Evolutionary conservation across 2,888 invertebrate species (phyloP), one percentile per base, ranked within the genome.

Genomic region (Crossocerus cetratus): DNA sequence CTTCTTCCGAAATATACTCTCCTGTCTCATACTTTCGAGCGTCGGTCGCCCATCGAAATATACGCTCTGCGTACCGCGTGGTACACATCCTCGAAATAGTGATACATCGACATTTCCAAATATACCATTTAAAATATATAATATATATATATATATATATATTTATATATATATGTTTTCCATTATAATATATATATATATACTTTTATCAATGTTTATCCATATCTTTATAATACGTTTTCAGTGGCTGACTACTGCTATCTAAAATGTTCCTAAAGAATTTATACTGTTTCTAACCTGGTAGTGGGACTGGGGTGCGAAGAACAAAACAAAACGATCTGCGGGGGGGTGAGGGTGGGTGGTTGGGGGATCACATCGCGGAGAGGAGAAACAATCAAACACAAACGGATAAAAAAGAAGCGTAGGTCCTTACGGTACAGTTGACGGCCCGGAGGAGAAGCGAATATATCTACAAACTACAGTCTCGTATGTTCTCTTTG

Each of bases 101-200:
- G n/a, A 82, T 82, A 82, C 74, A 82, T 69, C 83, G 78, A 83
- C 78, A 78, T 80, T 57, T 74, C 69, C 81, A 84, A 85, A 86
- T 87, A 86, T 86, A 86, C 83, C 83, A 82, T 86, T 86, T 87
- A 85, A 86, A 86, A 87, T 87, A 87, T 86, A 87, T 84, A 32
- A 86, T 85, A 76, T 85, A 82, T 84, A 72, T 76, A 76, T 85
- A 82, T 84, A 72, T 76, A 72, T 74, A 42, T 74, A 69, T 76
- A 72, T 72, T 73, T 74, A 71, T 75, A 72, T 80, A 65, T 80
- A 82, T 75, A 80, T 77, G 76, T 77, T 78, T 83, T 83, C 77
- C 80, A 81, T 83, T 87, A 49, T 32, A 32, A 85, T 86, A 80
- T 85, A 83, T 85, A 83, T 82, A 75, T 81, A 74, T 83, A 77